A percentile compares a stretch with the other conserved stretches of the same genome.
Evolutionary conservation across 2,113 vertebrate genomes (phyloP).

Genomic region (Petromus typicus): DNA sequence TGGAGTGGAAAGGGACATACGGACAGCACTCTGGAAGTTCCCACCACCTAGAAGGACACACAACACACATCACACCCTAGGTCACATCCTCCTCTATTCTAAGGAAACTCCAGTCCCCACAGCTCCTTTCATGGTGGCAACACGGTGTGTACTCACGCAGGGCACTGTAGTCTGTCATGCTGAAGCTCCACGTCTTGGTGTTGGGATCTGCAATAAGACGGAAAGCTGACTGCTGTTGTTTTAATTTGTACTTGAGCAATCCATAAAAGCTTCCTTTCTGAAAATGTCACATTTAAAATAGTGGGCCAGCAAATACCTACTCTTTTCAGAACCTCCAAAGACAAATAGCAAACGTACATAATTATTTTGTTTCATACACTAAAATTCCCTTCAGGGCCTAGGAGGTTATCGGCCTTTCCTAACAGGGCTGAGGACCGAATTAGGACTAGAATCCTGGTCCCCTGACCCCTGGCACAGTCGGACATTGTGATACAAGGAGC

Average conservation of each 20-base stretch:
- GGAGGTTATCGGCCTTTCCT: background rate
- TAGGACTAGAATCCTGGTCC: background rate
- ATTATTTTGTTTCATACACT: background rate
- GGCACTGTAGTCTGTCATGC: slow-evolving; percentile 89
- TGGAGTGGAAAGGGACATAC: background rate
- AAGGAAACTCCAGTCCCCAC: background rate
- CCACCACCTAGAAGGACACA: background rate
- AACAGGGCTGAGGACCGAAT: background rate
- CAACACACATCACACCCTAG: background rate
- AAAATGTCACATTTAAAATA: background rate
- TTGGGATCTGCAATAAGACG: slow-evolving; percentile 90
- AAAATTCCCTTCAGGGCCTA: background rate
- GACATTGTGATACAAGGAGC: background rate
- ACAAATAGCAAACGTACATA: background rate
- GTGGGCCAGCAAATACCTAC: background rate
- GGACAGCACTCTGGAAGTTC: background rate
- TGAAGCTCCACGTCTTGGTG: slow-evolving; percentile 95
- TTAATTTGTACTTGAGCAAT: background rate
- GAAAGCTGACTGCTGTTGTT: background rate
- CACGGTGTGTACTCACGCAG: slow-evolving; percentile 89
- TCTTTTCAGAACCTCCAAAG: background rate
- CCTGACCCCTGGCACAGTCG: background rate
- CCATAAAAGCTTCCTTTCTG: background rate
- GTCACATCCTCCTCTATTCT: background rate
- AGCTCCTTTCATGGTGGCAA: accelerated